phyloP scores from a whole-genome alignment of 1,140 invertebrate genomes.

The Pemphigus obesinymphae region DNA sequence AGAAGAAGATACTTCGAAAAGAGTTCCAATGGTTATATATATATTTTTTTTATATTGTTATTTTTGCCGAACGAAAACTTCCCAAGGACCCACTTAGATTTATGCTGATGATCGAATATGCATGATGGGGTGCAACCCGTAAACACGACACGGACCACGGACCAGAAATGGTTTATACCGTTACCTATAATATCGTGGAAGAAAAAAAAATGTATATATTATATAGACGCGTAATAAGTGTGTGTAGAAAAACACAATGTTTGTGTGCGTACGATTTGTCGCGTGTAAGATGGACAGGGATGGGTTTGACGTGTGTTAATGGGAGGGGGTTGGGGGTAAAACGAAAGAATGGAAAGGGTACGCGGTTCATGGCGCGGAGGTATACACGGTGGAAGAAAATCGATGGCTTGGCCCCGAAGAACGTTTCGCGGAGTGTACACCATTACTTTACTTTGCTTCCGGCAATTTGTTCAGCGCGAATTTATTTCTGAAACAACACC shows the following conservation, averaged over 20 bases:
- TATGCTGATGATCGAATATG: slow-evolving; percentile 13
- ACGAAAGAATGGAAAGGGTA: background rate
- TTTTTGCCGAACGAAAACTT: background rate
- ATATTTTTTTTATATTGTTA: background rate
- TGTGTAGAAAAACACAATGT: background rate
- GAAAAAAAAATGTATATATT: background rate
- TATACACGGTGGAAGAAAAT: background rate
- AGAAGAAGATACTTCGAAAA: background rate
- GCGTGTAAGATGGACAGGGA: background rate
- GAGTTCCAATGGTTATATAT: background rate
- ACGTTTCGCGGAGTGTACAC: background rate
- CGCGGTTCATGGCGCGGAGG: background rate
- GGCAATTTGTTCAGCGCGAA: background rate
- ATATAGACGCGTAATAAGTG: background rate
- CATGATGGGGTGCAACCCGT: background rate
- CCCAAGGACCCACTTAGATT: background rate
- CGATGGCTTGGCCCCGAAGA: background rate
- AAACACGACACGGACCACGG: background rate
- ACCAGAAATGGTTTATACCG: background rate
- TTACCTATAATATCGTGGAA: background rate
- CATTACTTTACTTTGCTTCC: background rate
- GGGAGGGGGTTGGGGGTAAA: background rate
- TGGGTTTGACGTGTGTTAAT: background rate
- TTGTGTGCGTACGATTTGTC: background rate
- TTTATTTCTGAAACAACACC: background rate